These are phyloP conservation scores for Symphodus melops DNA, from an alignment of 2,113 vertebrate genomes.

Conservation along the genomic window DNA sequence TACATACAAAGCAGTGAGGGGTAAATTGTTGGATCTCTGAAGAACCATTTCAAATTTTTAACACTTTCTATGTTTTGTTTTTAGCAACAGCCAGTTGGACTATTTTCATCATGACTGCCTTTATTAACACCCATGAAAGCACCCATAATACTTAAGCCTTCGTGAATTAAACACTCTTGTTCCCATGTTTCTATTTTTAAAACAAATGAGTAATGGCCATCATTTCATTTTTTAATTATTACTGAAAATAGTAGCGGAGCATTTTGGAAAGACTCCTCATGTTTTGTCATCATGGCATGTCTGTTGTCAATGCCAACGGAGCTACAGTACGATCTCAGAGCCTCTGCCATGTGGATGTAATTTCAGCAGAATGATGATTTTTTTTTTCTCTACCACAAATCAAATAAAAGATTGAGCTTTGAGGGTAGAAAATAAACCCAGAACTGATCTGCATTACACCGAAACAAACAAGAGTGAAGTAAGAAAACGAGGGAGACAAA, in stretches of 20 bases:
- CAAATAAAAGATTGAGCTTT: slow-evolving; percentile 81
- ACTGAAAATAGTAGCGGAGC: slow-evolving; percentile 47
- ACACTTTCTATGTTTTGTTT: slow-evolving; percentile 23
- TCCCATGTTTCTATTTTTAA: slow-evolving; percentile 46
- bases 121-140: slow-evolving; percentile 13
- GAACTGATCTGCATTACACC: slow-evolving; percentile 77
- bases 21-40: background rate
- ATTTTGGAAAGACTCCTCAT: slow-evolving; percentile 54
- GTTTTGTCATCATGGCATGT: slow-evolving; percentile 66
- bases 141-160: slow-evolving; percentile 6
- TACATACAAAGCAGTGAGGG: background rate
- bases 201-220: slow-evolving; percentile 36
- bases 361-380: slow-evolving; percentile 73
- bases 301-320: slow-evolving; percentile 60
- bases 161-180: slow-evolving; percentile 27
- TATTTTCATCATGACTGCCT: slow-evolving; percentile 12
- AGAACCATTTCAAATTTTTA: background rate
- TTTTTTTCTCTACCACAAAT: slow-evolving; percentile 75
- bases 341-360: slow-evolving; percentile 81
- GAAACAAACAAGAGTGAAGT: slow-evolving; percentile 78
- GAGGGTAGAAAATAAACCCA: slow-evolving; percentile 79
- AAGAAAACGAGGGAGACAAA: slow-evolving; percentile 73
- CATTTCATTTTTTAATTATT: slow-evolving; percentile 39
- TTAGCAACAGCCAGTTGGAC: slow-evolving; percentile 17
- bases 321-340: slow-evolving; percentile 60